Evolutionary conservation across 35 echinoderm and acorn worm genomes (phyloP).

Genomic region (Acanthaster planci): DNA sequence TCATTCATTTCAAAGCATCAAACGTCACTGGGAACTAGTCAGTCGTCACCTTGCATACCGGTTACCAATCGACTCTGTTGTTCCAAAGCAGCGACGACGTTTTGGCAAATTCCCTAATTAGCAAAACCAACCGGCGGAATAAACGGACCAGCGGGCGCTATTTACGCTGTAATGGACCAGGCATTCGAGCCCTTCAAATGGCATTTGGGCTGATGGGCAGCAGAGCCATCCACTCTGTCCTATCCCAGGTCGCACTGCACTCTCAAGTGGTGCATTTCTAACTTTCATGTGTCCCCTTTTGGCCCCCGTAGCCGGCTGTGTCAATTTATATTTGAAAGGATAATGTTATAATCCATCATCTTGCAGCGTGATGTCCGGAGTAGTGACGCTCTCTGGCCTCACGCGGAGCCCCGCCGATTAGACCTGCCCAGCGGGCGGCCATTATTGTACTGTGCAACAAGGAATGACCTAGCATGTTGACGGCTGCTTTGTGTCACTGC

Average conservation of each 20-base stretch:
- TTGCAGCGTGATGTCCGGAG: neutral
- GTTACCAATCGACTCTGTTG: neutral
- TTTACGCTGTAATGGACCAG: neutral
- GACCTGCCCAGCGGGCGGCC: neutral
- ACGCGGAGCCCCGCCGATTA: neutral
- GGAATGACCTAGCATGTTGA: neutral
- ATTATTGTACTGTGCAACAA: neutral
- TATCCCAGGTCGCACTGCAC: no score
- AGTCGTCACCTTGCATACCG: neutral
- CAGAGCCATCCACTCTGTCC: no score
- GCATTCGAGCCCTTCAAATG: no score
- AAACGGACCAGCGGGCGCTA: neutral
- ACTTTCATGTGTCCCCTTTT: no score
- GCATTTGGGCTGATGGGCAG: no score
- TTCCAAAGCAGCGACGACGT: constrained; percentile 17
- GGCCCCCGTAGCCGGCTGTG: neutral
- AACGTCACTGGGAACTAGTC: no score
- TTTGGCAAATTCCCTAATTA: constrained; percentile 23
- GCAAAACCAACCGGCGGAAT: neutral
- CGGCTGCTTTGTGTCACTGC: neutral
- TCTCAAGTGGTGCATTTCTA: no score
- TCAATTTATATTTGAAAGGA: constrained; percentile 26
- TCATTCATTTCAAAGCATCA: no score
- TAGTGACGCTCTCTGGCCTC: neutral
- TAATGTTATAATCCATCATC: constrained; percentile 24